Percentiles rank a stretch among this genome's conserved stretches.
Evolutionary conservation across 2,797 vertebrate species (phyloP).

Genomic region (Cottoperca gobio): DNA sequence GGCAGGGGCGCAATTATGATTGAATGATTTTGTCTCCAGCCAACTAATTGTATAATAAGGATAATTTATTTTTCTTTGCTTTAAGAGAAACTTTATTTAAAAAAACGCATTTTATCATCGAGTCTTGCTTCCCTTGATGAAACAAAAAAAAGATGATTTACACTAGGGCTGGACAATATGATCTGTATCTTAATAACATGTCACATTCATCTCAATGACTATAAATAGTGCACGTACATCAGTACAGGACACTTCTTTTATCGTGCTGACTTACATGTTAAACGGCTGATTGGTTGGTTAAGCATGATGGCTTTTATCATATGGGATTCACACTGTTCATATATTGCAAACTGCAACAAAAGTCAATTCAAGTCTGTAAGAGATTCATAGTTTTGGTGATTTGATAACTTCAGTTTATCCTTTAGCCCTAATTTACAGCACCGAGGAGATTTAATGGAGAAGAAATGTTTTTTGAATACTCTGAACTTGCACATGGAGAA

Average conservation of each 20-base stretch:
- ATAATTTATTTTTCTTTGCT: neutral
- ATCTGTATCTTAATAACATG: constrained; percentile 9
- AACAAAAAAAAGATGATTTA: constrained; percentile 8
- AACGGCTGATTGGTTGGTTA: neutral
- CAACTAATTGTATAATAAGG: neutral
- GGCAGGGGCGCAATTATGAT: neutral
- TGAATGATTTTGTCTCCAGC: neutral
- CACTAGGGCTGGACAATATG: neutral
- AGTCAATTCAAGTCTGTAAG: neutral
- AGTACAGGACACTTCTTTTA: constrained; percentile 1
- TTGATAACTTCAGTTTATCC: neutral
- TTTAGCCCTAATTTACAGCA: neutral
- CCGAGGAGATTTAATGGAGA: neutral
- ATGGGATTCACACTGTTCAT: neutral
- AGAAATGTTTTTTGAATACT: neutral
- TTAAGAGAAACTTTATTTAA: neutral
- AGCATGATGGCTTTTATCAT: constrained; percentile 15
- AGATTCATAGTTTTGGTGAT: neutral
- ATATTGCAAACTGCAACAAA: neutral
- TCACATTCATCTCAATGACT: constrained; percentile 13
- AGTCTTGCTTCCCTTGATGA: neutral
- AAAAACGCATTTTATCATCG: neutral
- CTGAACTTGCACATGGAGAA: neutral
- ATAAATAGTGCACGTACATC: constrained; percentile 6
- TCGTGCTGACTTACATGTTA: neutral